Conservation (phyloP, 2,113 vertebrate species). For the Tichodroma muraria region DNA sequence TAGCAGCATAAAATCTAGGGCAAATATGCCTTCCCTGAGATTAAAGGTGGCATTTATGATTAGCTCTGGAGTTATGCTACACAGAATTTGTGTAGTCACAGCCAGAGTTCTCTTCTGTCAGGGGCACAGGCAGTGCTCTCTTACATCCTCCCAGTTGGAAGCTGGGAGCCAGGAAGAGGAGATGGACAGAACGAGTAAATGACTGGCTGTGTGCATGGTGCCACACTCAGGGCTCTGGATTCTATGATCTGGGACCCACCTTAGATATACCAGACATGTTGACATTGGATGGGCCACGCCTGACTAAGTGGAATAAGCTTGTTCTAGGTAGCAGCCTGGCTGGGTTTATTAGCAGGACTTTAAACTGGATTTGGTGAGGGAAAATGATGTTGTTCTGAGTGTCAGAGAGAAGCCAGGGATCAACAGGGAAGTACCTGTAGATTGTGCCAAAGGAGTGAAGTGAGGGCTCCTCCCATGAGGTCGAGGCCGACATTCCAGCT, state of each 20-base stretch:
- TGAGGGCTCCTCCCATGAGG: background rate
- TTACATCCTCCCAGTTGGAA: background rate
- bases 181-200: background rate
- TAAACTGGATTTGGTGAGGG: background rate
- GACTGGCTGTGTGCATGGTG: background rate
- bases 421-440: background rate
- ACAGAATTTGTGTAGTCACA: background rate
- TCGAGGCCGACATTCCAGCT: fast-evolving
- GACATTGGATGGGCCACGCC: fast-evolving
- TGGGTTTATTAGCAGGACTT: background rate
- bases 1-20: background rate
- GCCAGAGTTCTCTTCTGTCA: background rate
- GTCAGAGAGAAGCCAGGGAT: background rate
- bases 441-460: background rate
- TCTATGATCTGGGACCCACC: background rate
- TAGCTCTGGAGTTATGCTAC: background rate
- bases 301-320: too few species aligned
- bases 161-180: background rate
- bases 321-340: fast-evolving
- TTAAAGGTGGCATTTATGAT: background rate
- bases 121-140: background rate
- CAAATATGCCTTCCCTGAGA: background rate
- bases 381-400: background rate
- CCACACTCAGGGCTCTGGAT: background rate
- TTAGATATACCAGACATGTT: fast-evolving